Conservation (phyloP, 2,113 vertebrate genomes). For the Bettongia penicillata region DNA sequence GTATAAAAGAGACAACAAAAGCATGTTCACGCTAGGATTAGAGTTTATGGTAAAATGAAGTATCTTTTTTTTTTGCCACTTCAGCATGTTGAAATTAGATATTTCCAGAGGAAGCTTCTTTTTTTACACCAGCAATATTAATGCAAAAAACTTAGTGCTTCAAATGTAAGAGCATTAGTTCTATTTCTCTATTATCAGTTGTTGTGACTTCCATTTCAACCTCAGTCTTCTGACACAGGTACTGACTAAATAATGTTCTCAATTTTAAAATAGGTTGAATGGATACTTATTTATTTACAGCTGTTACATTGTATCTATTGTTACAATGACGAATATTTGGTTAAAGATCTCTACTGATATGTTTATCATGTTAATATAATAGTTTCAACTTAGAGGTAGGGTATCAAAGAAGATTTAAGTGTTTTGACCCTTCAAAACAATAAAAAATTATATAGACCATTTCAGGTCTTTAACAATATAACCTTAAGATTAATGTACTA, state of each 20-base stretch:
- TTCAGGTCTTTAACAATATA: conserved; percentile 3
- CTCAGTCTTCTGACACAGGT: conserved; percentile 2
- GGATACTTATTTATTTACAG: conserved; percentile 24
- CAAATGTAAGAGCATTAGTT: not conserved
- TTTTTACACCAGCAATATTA: conserved; percentile 6
- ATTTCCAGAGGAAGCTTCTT: conserved; percentile 24
- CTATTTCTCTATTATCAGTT: not conserved
- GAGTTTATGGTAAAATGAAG: conserved; percentile 27
- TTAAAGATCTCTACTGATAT: not conserved
- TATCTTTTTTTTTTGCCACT: conserved; percentile 14
- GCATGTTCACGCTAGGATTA: conserved; percentile 26
- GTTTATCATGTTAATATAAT: conserved; percentile 28
- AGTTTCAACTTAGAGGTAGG: conserved; percentile 47
- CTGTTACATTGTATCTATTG: conserved; percentile 23
- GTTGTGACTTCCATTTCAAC: conserved; percentile 41
- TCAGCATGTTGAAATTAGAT: conserved; percentile 6
- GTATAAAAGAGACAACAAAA: conserved; percentile 5
- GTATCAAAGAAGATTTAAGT: conserved; percentile 5
- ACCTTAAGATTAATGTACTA: not conserved
- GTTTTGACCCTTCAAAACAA: not conserved
- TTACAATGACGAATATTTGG: not conserved
- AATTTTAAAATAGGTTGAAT: conserved; percentile 13
- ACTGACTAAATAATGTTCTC: conserved; percentile 10
- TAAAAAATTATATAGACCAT: not conserved
- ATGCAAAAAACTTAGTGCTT: not conserved